phyloP scores from a whole-genome alignment of 2,113 vertebrate genomes.

The Oryctolagus cuniculus region mOryCun1.1 NC_091433.1:157845501-157846000 shows the following conservation, averaged over 20 bases:
- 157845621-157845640: conserved; percentile 99
- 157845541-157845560: conserved; percentile 99
- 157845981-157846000: conserved; percentile 75
- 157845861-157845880: conserved; percentile 79
- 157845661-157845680: conserved; percentile 99
- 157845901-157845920: conserved; percentile 73
- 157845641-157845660: conserved; percentile 99
- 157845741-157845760: conserved; percentile 97
- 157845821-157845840: conserved; percentile 80
- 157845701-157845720: conserved; percentile 99
- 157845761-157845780: conserved; percentile 91
- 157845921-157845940: conserved; percentile 81
- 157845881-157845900: conserved; percentile 46
- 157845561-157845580: conserved; percentile 96
- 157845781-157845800: conserved; percentile 97
- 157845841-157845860: conserved; percentile 85
- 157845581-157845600: conserved; percentile 97
- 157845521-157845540: conserved; percentile 99
- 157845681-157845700: conserved; percentile 99
- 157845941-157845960: conserved; percentile 75
- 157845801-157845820: conserved; percentile 84
- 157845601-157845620: conserved; percentile 99
- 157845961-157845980: conserved; percentile 86
- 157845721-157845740: conserved; percentile 99
- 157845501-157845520: conserved; percentile 96